Conservation (phyloP, 2,797 vertebrate species). For the Sus cebifrons region DNA sequence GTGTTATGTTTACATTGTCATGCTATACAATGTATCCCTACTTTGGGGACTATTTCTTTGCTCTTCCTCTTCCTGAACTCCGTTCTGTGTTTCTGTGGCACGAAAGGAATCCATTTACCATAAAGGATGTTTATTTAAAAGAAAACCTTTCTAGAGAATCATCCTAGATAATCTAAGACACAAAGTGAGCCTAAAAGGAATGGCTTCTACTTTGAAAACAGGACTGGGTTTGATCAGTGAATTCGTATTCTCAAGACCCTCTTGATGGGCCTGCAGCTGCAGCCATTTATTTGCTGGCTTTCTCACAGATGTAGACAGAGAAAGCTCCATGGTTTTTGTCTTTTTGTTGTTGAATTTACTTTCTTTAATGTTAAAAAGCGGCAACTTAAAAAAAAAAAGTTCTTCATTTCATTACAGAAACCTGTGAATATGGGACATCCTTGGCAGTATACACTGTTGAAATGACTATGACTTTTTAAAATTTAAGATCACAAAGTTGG, state of each 20-base stretch:
- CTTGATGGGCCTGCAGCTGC: conserved; percentile 73
- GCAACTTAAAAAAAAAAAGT: conserved; percentile 9
- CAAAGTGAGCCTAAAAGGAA: conserved; percentile 81
- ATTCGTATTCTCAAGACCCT: conserved; percentile 75
- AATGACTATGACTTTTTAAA: conserved; percentile 85
- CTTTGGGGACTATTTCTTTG: conserved; percentile 3
- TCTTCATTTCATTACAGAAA: conserved; percentile 71
- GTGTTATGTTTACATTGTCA: not conserved
- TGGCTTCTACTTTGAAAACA: conserved; percentile 70
- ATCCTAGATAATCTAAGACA: conserved; percentile 68
- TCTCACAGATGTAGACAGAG: conserved; percentile 80
- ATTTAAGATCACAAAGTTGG: conserved; percentile 88
- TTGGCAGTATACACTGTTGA: conserved; percentile 48
- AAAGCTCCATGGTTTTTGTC: conserved; percentile 74
- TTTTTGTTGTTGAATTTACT: conserved; percentile 78
- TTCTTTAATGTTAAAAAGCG: conserved; percentile 74
- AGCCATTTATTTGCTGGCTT: conserved; percentile 67
- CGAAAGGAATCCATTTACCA: conserved; percentile 76
- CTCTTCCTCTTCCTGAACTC: conserved; percentile 60
- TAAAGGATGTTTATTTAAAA: conserved; percentile 81
- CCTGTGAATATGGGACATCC: conserved; percentile 46
- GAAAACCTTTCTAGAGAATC: conserved; percentile 80
- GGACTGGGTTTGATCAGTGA: conserved; percentile 72
- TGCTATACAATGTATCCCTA: not conserved
- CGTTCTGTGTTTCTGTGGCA: conserved; percentile 50